A percentile compares a stretch with the other conserved stretches of the same genome.
phyloP scores from a whole-genome alignment of 2,113 vertebrate species.

The Hemicordylus capensis region DNA sequence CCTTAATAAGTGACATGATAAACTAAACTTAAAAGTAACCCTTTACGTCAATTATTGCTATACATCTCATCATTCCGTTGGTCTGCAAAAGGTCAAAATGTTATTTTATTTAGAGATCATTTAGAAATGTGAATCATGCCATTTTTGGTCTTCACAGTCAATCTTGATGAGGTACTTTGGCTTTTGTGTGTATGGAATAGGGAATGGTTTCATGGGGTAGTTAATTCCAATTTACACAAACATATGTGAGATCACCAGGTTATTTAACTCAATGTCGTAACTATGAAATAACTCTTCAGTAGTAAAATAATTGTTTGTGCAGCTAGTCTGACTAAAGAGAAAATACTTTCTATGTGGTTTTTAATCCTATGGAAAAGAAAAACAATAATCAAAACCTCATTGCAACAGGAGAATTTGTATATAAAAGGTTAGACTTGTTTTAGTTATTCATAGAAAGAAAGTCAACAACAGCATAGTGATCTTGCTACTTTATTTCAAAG shows the following conservation, averaged over 20 bases:
- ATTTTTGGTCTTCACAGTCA: neutral
- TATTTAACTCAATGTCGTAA: conserved; percentile 4
- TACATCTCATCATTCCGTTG: neutral
- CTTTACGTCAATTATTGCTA: conserved; percentile 23
- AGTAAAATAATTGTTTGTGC: neutral
- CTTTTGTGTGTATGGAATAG: neutral
- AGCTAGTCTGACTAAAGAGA: no score
- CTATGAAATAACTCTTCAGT: neutral
- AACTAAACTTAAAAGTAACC: neutral
- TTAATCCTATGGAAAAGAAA: no score
- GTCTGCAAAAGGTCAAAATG: conserved; percentile 27
- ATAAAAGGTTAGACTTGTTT: neutral
- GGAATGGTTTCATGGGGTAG: neutral
- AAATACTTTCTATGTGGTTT: no score
- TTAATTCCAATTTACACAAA: neutral
- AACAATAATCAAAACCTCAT: neutral
- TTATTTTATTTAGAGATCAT: conserved; percentile 13
- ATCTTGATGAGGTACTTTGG: neutral
- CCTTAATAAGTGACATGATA: conserved; percentile 37
- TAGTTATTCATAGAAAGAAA: neutral
- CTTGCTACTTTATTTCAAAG: no score
- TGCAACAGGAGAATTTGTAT: neutral
- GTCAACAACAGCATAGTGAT: neutral
- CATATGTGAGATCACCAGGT: neutral
- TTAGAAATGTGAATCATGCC: neutral